Conservation (phyloP, 2,888 invertebrate genomes). For the Drepana falcataria region DNA sequence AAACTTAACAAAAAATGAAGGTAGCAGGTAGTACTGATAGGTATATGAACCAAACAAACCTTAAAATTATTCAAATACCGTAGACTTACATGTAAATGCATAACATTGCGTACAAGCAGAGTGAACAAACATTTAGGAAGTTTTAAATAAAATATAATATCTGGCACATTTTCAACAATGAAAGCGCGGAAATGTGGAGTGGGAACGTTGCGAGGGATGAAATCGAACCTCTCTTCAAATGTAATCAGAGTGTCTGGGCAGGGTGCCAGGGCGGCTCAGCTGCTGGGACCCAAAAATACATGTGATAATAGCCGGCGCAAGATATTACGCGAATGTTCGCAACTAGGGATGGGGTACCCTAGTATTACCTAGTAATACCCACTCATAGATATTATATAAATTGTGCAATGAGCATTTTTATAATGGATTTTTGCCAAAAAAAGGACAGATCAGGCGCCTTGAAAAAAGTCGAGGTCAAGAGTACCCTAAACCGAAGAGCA, state of each 20-base stretch:
- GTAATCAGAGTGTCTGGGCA: conserved; percentile 37
- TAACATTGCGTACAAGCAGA: background rate
- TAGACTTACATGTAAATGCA: background rate
- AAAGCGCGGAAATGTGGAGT: conserved; percentile 13
- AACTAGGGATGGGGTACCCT: background rate
- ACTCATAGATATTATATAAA: no score
- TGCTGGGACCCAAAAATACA: background rate
- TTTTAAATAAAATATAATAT: background rate
- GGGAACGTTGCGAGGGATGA: conserved; percentile 26
- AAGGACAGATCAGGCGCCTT: no score
- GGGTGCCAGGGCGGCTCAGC: conserved; percentile 23
- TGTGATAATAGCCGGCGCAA: background rate
- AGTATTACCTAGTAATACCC: background rate
- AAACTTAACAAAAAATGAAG: no score
- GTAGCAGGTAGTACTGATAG: no score
- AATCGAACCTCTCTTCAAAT: conserved; percentile 29
- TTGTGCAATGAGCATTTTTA: no score
- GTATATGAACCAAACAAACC: background rate
- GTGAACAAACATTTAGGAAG: background rate
- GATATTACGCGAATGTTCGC: background rate
- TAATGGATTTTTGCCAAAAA: no score
- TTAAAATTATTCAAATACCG: background rate
- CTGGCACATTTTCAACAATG: background rate
- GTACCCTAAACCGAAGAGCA: no score
- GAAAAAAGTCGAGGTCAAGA: no score